Base-by-base conservation (phyloP, 1,140 invertebrate genomes). In the Pararge aegeria region DNA sequence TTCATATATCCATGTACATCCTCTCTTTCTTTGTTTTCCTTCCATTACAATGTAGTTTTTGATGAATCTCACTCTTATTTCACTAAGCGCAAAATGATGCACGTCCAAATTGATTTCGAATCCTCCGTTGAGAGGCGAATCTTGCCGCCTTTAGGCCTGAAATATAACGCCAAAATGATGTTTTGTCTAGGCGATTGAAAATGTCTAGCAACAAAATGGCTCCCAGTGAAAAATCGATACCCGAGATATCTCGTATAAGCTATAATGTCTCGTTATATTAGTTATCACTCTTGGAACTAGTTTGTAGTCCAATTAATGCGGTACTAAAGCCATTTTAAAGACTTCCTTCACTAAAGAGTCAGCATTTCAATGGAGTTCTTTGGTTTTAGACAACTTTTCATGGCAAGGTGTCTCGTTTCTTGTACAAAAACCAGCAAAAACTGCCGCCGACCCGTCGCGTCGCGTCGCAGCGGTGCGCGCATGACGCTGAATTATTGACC, bases 51-150 rank as follows among this genome's bases (percentile, higher is more conserved):
- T 85, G 10, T 87, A 91, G 21, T 94, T 93, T 53, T 96, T 95
- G 0, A 93, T 91, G 1, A 94, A 95, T 77, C 95, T 96, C 0
- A 98, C 95, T 5, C 92, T 92, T 6, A 98, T 94, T 78, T 98
- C 96, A 46, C 95, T 93, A 0, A 96, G 96, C 34, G 92, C 90
- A 73, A 97, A 98, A 64, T 97, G 96, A 34, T 95, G 93, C 0
- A 98, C 95, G 76, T 98, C 96, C 73, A 96, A 80, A 64, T 92
- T 93, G 0, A 95, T 93, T 78, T 95, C 92, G 64, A 94, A 94
- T 40, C n/a, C n/a, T n/a, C n/a, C n/a, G n/a, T n/a, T n/a, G n/a
- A n/a, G n/a, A n/a, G n/a, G n/a, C n/a, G n/a, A n/a, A n/a, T n/a
- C n/a, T n/a, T n/a, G n/a, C n/a, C n/a, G n/a, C n/a, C n/a, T n/a